phyloP scores from a whole-genome alignment of 2,113 vertebrate species.

The Sander lucioperca region DNA sequence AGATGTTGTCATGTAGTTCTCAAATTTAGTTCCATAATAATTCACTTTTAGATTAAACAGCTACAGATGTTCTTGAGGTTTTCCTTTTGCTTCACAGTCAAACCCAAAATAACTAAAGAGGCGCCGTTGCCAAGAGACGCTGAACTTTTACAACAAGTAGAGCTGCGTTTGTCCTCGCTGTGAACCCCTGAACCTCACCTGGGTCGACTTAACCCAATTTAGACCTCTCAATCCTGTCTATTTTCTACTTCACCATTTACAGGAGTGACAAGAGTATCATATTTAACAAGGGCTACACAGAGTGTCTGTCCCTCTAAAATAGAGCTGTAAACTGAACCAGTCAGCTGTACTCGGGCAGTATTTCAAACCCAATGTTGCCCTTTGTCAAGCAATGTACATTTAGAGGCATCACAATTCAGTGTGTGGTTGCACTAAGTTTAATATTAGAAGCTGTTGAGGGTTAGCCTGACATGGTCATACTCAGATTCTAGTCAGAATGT shows the following conservation, averaged over 20 bases:
- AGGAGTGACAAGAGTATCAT: slow-evolving; percentile 18
- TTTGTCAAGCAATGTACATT: slow-evolving; percentile 38
- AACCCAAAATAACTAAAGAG: not conserved
- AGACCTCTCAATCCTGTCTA: not conserved
- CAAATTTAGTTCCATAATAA: not conserved
- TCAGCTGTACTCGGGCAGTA: slow-evolving; percentile 36
- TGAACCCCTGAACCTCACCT: slow-evolving; percentile 48
- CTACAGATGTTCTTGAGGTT: not conserved
- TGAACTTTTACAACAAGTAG: slow-evolving; percentile 11
- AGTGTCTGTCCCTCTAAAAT: not conserved
- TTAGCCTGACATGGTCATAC: not conserved
- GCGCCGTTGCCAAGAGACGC: not conserved
- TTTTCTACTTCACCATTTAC: slow-evolving; percentile 5
- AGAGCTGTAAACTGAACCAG: slow-evolving; percentile 25
- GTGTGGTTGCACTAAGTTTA: slow-evolving; percentile 49
- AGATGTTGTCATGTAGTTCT: not conserved
- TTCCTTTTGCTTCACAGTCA: not conserved
- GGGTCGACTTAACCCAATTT: slow-evolving; percentile 1
- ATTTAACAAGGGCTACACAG: slow-evolving; percentile 26
- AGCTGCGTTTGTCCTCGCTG: not conserved
- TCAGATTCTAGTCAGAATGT: no score
- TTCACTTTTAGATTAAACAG: not conserved
- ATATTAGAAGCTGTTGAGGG: slow-evolving; percentile 40
- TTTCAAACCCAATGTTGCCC: slow-evolving; percentile 52
- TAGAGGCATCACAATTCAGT: slow-evolving; percentile 38